A percentile compares a stretch with the other conserved stretches of the same genome.
Conservation (phyloP, 2,797 vertebrate species). For the Gallinago stenura region DNA sequence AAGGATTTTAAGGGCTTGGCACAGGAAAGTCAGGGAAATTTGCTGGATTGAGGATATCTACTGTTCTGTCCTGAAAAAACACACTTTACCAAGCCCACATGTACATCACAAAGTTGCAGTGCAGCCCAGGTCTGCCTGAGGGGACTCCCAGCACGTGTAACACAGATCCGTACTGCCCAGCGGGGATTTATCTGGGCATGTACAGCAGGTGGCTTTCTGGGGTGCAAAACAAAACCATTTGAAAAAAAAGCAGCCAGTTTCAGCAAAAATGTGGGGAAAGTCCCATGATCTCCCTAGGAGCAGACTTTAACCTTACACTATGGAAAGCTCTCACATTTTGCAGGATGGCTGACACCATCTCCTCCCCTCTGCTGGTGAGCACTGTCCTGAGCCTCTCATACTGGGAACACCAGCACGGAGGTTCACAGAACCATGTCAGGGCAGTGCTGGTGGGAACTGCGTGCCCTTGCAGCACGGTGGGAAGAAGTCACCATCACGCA, state of each 20-base stretch:
- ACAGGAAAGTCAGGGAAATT: neutral
- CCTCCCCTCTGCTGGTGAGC: fast-evolving
- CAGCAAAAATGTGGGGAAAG: neutral
- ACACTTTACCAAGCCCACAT: fast-evolving
- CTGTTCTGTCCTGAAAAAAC: neutral
- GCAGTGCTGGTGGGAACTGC: neutral
- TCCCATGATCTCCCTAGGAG: neutral
- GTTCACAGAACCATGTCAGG: neutral
- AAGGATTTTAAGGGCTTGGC: neutral
- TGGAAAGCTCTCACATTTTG: neutral
- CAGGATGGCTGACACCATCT: neutral
- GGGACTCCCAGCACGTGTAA: neutral
- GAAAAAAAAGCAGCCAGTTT: neutral
- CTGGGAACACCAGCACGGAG: neutral
- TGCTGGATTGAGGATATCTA: neutral
- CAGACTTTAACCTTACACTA: neutral
- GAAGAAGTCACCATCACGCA: neutral
- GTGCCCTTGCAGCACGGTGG: fast-evolving
- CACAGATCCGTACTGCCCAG: neutral
- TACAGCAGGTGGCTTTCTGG: neutral
- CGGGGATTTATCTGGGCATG: neutral
- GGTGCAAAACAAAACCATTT: neutral
- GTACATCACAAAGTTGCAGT: neutral
- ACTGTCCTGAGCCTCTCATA: neutral
- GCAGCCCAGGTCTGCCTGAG: neutral